Percentiles rank a stretch among this genome's conserved stretches.
Conservation (phyloP, 2,113 vertebrate genomes). For the Otus sunia region DNA sequence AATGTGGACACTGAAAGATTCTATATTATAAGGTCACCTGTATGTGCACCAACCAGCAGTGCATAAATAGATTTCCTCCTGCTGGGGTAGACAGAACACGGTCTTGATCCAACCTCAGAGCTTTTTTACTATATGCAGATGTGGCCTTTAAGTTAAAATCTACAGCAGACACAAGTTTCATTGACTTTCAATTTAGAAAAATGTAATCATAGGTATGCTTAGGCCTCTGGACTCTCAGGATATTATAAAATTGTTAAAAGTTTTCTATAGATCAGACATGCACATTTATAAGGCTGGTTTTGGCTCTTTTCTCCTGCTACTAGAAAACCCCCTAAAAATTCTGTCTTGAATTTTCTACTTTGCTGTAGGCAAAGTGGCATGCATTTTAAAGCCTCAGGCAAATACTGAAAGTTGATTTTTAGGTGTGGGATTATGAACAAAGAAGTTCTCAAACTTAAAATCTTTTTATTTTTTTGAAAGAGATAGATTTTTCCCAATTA, state of each 20-base stretch:
- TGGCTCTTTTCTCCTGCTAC: not conserved
- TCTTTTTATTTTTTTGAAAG: not conserved
- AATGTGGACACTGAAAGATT: not conserved
- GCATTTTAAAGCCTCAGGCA: not conserved
- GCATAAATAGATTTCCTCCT: not conserved
- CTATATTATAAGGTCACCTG: not conserved
- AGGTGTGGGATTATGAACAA: not conserved
- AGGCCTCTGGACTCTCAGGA: not conserved
- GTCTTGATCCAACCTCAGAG: not conserved
- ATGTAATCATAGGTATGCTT: not conserved
- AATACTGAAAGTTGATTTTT: not conserved
- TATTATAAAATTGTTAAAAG: not conserved
- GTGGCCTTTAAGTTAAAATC: not conserved
- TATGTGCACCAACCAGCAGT: not conserved
- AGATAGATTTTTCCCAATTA: not conserved
- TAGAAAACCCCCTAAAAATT: not conserved
- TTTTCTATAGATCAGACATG: not conserved
- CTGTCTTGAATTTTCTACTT: not conserved
- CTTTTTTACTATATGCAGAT: not conserved
- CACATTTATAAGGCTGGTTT: not conserved
- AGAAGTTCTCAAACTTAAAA: not conserved
- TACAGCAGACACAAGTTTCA: not conserved
- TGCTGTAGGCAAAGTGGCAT: not conserved
- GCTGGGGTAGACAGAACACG: not conserved
- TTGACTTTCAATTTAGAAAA: not conserved